These are phyloP conservation scores for Cnemophilus loriae DNA, from an alignment of 2,113 vertebrate species.

Conservation along the genomic window DNA sequence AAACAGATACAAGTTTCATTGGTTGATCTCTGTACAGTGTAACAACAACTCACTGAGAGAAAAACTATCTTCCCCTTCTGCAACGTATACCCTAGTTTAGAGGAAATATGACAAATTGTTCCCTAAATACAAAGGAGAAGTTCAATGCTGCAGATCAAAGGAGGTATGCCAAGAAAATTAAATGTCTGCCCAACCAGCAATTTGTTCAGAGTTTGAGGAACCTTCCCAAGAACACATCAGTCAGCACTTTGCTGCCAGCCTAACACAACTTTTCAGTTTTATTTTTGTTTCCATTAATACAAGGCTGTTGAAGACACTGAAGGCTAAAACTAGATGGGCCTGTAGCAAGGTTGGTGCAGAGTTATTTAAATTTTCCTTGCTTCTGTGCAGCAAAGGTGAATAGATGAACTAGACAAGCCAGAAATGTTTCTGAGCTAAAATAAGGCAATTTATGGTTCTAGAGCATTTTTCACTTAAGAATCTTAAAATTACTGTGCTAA, in stretches of 20 bases:
- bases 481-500: background rate
- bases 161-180: conserved; percentile 41
- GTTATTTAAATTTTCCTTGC: background rate
- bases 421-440: background rate
- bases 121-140: conserved; percentile 2
- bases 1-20: background rate
- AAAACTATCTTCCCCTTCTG: background rate
- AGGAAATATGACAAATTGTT: background rate
- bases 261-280: background rate
- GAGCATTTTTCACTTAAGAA: background rate
- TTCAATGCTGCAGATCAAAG: conserved; percentile 31
- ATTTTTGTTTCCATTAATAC: background rate
- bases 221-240: background rate
- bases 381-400: background rate
- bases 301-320: background rate
- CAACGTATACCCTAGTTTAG: background rate
- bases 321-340: background rate
- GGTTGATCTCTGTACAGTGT: background rate
- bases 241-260: background rate
- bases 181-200: conserved; percentile 26
- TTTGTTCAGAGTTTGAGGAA: conserved; percentile 31
- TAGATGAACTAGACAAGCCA: background rate
- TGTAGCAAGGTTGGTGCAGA: background rate
- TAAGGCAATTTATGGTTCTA: background rate
- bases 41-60: background rate